These are phyloP conservation scores for Matsumyia berberina DNA, from an alignment of 2,888 invertebrate genomes.

Conservation along the genomic window DNA sequence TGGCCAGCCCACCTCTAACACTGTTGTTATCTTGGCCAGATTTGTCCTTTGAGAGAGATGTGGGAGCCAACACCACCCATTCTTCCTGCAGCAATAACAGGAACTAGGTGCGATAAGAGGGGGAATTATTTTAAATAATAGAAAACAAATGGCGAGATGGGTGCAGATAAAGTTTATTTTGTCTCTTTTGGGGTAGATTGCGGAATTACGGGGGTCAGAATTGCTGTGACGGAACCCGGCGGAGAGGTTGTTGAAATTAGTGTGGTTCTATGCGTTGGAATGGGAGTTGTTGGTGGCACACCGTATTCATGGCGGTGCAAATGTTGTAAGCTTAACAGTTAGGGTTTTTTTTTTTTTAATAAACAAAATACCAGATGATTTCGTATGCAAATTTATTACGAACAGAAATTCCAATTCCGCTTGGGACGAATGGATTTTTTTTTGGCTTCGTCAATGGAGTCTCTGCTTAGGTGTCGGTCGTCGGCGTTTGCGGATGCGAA, in stretches of 20 bases:
- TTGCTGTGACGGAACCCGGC: constrained; percentile 21
- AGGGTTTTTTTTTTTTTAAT: constrained; percentile 36
- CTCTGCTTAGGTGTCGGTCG: constrained; percentile 13
- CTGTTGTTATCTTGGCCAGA: constrained; percentile 36
- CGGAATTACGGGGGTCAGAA: constrained; percentile 43
- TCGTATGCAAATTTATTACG: constrained; percentile 74
- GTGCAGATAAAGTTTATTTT: constrained; percentile 59
- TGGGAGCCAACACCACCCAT: background rate
- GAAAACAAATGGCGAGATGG: constrained; percentile 67
- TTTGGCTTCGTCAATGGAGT: background rate
- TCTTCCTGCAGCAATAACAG: constrained; percentile 38
- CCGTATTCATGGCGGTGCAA: constrained; percentile 53
- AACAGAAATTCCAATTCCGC: constrained; percentile 58
- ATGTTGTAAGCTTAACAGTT: constrained; percentile 66
- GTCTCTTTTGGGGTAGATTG: constrained; percentile 61
- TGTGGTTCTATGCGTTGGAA: constrained; percentile 36
- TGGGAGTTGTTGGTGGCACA: constrained; percentile 3
- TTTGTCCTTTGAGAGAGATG: constrained; percentile 34
- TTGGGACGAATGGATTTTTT: constrained; percentile 34
- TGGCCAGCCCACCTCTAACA: background rate
- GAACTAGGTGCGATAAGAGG: constrained; percentile 68
- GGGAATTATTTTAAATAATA: constrained; percentile 73
- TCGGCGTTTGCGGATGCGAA: constrained; percentile 48
- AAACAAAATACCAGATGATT: constrained; percentile 68
- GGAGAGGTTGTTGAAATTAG: constrained; percentile 40